phyloP scores from a whole-genome alignment of 2,888 invertebrate species.

The Allacma fusca region DNA sequence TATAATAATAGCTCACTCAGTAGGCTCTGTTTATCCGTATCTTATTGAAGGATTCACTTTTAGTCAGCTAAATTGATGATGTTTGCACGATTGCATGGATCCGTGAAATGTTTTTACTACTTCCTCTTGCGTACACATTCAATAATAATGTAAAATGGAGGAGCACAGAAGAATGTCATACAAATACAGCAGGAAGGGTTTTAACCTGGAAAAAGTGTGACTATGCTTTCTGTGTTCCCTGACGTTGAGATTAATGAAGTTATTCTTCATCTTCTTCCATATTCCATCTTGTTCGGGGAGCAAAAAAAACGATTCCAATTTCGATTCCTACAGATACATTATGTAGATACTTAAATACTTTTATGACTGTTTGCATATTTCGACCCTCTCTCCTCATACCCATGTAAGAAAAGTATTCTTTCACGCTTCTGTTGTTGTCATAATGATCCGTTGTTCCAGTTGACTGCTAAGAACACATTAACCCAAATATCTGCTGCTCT shows the following conservation, averaged over 20 bases:
- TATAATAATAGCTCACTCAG: too few relatives aligned
- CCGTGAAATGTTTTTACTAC: not conserved
- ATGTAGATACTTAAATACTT: too few relatives aligned
- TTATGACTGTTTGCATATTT: not conserved
- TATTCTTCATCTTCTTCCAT: not conserved
- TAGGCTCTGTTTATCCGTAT: too few relatives aligned
- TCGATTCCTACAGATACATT: not conserved
- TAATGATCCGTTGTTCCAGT: slow-evolving; percentile 16
- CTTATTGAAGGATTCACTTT: too few relatives aligned
- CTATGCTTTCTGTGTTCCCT: not conserved
- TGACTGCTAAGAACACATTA: slow-evolving; percentile 30
- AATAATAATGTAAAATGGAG: too few relatives aligned
- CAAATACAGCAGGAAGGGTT: not conserved
- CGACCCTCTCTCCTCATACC: not conserved
- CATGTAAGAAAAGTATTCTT: not conserved
- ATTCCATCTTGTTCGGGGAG: not conserved
- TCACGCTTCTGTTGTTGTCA: slow-evolving; percentile 12
- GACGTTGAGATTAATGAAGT: not conserved
- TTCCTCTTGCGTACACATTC: not conserved
- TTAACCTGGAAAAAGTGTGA: slow-evolving; percentile 9
- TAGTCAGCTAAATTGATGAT: too few relatives aligned
- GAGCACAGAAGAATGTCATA: too few relatives aligned
- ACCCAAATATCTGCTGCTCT: slow-evolving; percentile 35
- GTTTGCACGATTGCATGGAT: too few relatives aligned
- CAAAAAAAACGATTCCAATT: not conserved